These are phyloP conservation scores for Gisinianus flammeolus DNA, from an alignment of 2,888 invertebrate genomes.

Conservation along the genomic window DNA sequence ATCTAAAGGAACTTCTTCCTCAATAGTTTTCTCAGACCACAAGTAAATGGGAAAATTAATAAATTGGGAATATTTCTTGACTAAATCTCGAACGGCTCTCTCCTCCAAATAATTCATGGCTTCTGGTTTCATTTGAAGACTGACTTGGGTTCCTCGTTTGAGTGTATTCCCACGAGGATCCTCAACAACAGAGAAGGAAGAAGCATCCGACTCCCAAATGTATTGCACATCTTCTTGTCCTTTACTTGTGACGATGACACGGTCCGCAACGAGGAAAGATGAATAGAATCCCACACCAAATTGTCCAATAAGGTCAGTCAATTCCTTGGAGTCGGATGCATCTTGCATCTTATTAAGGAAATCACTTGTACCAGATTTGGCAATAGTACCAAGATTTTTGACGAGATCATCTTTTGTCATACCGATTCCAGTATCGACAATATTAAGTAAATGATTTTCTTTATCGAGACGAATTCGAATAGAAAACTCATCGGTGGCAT, in stretches of 20 bases:
- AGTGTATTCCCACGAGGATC: conserved; percentile 95
- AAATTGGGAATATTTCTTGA: conserved; percentile 99
- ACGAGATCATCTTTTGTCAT: conserved; percentile 95
- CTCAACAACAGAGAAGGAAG: conserved; percentile 83
- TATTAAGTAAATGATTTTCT: conserved; percentile 87
- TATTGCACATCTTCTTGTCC: conserved; percentile 92
- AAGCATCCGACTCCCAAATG: conserved; percentile 98
- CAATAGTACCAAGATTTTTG: conserved; percentile 97
- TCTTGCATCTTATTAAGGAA: conserved; percentile 90
- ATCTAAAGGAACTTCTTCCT: conserved; percentile 66
- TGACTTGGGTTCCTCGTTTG: conserved; percentile 86
- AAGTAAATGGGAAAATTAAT: conserved; percentile 98
- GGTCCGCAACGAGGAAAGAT: conserved; percentile 94
- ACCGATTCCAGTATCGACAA: conserved; percentile 96
- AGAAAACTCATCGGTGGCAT: conserved; percentile 78
- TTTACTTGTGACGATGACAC: conserved; percentile 94
- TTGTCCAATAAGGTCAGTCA: conserved; percentile 98
- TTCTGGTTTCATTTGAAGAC: conserved; percentile 93
- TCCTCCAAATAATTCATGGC: conserved; percentile 94
- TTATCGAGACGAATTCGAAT: conserved; percentile 91
- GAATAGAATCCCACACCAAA: conserved; percentile 99
- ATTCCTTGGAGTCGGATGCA: conserved; percentile 68
- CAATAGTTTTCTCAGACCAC: conserved; percentile 75
- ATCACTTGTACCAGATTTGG: conserved; percentile 96
- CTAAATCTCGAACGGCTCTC: conserved; percentile 85